phyloP scores from a whole-genome alignment of 2,797 vertebrate species.

The Enoplosus armatus region DNA sequence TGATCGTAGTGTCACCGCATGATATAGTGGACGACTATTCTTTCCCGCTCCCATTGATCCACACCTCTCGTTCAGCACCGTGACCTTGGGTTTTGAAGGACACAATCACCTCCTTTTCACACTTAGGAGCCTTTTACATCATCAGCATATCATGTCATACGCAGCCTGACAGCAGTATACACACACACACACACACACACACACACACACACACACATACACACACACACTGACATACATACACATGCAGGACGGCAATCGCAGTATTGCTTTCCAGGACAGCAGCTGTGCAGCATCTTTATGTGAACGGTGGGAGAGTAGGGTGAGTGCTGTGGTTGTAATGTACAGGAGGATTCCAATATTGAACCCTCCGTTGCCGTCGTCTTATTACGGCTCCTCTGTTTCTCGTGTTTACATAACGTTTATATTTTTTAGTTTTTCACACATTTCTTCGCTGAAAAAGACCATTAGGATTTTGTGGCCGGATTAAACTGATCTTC shows the following conservation, averaged over 20 bases:
- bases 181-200: background rate
- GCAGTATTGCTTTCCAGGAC: constrained; percentile 33
- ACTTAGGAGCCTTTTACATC: constrained; percentile 37
- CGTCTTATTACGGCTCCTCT: background rate
- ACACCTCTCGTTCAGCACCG: constrained; percentile 36
- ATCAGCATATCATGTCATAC: constrained; percentile 20
- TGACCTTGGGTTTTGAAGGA: constrained; percentile 65
- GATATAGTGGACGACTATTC: constrained; percentile 54
- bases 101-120: constrained; percentile 42
- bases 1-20: constrained; percentile 55
- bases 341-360: constrained; percentile 5
- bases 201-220: background rate
- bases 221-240: background rate
- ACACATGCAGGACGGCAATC: constrained; percentile 16
- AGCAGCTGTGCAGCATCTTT: constrained; percentile 57
- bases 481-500: background rate
- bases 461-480: background rate
- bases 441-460: background rate
- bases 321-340: constrained; percentile 26
- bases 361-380: constrained; percentile 29
- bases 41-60: constrained; percentile 60
- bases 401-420: constrained; percentile 7
- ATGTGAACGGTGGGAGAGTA: constrained; percentile 37
- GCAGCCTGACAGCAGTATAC: constrained; percentile 23
- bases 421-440: background rate